Evolutionary conservation across 2,888 invertebrate genomes (phyloP).

Genomic region (Chalcosyrphus nemorum): DNA sequence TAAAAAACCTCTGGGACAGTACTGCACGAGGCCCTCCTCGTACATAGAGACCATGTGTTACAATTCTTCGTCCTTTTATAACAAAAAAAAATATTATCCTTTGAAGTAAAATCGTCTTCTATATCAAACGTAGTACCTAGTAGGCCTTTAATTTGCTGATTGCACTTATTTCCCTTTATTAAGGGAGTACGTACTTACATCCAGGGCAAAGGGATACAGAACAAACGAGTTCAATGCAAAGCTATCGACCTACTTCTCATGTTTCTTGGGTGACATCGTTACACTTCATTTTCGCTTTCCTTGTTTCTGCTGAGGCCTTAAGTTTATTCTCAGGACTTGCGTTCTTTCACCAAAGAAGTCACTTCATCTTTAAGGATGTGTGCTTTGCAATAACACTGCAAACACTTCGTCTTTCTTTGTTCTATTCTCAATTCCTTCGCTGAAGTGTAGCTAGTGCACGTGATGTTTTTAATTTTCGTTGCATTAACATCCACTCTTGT

Average conservation of each 20-base stretch:
- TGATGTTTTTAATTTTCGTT: slow-evolving; percentile 10
- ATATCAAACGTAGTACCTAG: background rate
- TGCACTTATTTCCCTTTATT: background rate
- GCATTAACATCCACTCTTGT: background rate
- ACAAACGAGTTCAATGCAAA: background rate
- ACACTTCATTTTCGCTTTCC: background rate
- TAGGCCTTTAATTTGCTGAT: background rate
- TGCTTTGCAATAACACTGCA: background rate
- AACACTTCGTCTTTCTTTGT: slow-evolving; percentile 3
- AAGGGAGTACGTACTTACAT: background rate
- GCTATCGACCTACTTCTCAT: slow-evolving; percentile 7
- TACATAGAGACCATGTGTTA: too few relatives aligned
- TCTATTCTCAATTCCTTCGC: background rate
- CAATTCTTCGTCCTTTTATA: too few relatives aligned
- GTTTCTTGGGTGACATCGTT: background rate
- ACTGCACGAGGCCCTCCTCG: too few relatives aligned
- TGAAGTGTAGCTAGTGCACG: slow-evolving; percentile 2
- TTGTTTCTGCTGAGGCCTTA: background rate
- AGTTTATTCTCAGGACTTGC: background rate
- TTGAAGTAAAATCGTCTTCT: background rate
- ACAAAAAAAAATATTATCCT: background rate
- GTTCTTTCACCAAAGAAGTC: background rate
- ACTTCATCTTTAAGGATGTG: slow-evolving; percentile 10
- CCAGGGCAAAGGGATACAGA: background rate
- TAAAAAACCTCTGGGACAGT: too few relatives aligned